Conservation (phyloP, 1,140 invertebrate genomes). For the Charaxes varanes region DNA sequence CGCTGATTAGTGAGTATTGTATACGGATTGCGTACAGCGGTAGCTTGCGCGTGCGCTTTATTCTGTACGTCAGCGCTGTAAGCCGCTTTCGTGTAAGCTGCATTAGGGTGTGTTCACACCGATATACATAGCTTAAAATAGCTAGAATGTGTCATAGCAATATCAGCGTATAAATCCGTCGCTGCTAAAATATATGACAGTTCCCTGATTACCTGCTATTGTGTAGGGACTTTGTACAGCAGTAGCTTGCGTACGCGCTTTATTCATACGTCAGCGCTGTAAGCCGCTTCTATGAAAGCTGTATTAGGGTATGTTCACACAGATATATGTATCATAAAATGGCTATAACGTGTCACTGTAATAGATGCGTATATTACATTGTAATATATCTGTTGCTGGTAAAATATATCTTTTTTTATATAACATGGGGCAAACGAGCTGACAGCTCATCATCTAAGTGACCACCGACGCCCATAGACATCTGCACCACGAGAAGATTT, state of each 20-base stretch:
- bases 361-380: no score
- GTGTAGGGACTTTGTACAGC: conserved; percentile 29
- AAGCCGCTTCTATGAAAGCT: conserved; percentile 29
- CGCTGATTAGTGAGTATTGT: conserved; percentile 40
- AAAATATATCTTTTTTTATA: no score
- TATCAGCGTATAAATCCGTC: conserved; percentile 23
- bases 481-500: no score
- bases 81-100: conserved; percentile 27
- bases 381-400: no score
- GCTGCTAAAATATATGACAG: conserved; percentile 31
- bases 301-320: conserved; percentile 1
- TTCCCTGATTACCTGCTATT: conserved; percentile 37
- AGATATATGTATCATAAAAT: not conserved
- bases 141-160: no score
- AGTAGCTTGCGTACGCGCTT: conserved; percentile 27
- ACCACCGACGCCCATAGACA: no score
- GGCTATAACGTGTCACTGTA: no score
- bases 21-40: conserved; percentile 28
- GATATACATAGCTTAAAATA: not conserved
- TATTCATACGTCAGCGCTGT: conserved; percentile 20
- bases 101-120: conserved; percentile 1
- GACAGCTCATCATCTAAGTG: no score
- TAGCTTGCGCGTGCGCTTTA: conserved; percentile 27
- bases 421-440: no score
- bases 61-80: conserved; percentile 19